phyloP scores from a whole-genome alignment of 1,140 invertebrate species.

The Maniola jurtina region DNA sequence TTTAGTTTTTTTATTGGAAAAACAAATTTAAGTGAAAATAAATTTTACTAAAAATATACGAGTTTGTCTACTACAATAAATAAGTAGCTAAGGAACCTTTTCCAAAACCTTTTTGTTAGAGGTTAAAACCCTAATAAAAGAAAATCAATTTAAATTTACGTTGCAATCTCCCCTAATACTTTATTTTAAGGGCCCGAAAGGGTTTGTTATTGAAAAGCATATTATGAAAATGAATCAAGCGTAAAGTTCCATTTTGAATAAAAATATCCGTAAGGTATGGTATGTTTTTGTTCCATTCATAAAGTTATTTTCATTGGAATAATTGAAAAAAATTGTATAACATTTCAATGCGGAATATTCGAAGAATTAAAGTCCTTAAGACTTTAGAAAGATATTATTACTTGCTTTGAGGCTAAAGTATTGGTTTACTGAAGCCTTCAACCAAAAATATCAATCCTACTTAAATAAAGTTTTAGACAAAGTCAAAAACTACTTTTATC shows the following conservation, averaged over 20 bases:
- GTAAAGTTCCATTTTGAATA: slow-evolving; percentile 16
- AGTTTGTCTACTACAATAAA: too few species aligned
- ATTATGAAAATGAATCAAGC: slow-evolving; percentile 16
- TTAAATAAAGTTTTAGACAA: too few species aligned
- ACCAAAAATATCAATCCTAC: too few species aligned
- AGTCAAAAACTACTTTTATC: too few species aligned
- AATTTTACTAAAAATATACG: too few species aligned
- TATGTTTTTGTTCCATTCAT: slow-evolving; percentile 8
- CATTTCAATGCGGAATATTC: not conserved
- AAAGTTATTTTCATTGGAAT: not conserved
- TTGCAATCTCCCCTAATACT: slow-evolving; percentile 15
- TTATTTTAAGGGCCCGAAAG: slow-evolving; percentile 17
- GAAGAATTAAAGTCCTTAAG: too few species aligned
- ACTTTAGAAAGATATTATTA: too few species aligned
- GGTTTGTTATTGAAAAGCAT: slow-evolving; percentile 16
- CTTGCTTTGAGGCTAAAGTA: too few species aligned
- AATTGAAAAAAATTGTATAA: not conserved
- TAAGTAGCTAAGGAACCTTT: not conserved
- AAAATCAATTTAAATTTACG: slow-evolving; percentile 14
- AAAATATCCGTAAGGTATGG: slow-evolving; percentile 7
- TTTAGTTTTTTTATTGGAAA: too few species aligned
- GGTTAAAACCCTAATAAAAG: slow-evolving; percentile 7
- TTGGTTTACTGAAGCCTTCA: too few species aligned
- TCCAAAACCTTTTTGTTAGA: slow-evolving; percentile 6
- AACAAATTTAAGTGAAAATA: too few species aligned